Base-by-base conservation (phyloP, 1,140 invertebrate genomes). In the Megalonaias nervosa region DNA sequence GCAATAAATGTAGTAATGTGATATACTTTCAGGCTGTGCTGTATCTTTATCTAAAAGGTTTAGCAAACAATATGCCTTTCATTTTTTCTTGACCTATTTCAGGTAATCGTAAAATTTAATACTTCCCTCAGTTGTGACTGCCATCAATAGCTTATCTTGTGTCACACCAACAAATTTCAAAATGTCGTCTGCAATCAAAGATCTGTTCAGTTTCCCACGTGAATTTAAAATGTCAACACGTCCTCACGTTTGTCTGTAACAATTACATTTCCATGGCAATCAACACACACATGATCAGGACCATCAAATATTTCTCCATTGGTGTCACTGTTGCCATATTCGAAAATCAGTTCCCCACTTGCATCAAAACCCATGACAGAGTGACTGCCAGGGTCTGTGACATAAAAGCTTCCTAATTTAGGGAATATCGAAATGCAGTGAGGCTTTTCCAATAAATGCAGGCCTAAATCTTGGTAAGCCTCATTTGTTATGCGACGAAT, bases 221-320 rank as follows among this genome's bases (percentile, higher is more conserved):
- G 75, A 73, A 61, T 81, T 80, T 16, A 88, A 73, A 14, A 88
- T 70, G 71, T 87, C 86, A 14, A 88, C 84, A 31, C 85, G 76
- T 11, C 83, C 55, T 86, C 85, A 16, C 83, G 79, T 77, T 86
- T 88, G 78, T 88, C 87, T 19, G 82, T 83, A n/a, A 88, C 86
- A 3, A 88, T 75, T 31, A 88, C 68, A 56, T 88, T 82, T 5
- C 84, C 82, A 21, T 79, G 64, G n/a, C 72, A 77, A 70, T 88
- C 87, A 6, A 81, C 77, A 57, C 83, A 82, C 1, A 88, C 80
- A 17, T 81, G 73, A 72, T 88, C 86, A 1, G 87, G 87, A 0
- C 87, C 86, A 67, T 86, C 82, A 56, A 85, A 87, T 5, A 88
- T 81, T 55, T 87, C 86, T 16, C 75, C 82, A 31, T 88, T 82